phyloP scores from a whole-genome alignment of 2,888 invertebrate species.

The Cheilosia soror region DNA sequence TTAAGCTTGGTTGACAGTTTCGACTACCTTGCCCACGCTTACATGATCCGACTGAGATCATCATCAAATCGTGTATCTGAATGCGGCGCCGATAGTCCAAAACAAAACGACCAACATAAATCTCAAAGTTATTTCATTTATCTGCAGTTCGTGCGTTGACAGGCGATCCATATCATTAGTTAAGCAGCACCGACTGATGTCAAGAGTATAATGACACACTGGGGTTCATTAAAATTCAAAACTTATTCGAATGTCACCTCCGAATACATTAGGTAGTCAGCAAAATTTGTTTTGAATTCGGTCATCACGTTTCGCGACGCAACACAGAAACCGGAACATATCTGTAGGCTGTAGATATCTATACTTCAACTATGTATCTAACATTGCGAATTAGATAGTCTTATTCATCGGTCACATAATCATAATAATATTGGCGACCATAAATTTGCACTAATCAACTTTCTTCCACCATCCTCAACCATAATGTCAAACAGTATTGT shows the following conservation, averaged over 20 bases:
- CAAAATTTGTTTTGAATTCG: not conserved
- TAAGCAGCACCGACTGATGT: not conserved
- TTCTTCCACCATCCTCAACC: constrained; percentile 32
- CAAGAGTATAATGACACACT: constrained; percentile 3
- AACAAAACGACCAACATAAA: not conserved
- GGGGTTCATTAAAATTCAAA: constrained; percentile 8
- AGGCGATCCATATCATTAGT: not conserved
- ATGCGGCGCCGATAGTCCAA: too few species aligned
- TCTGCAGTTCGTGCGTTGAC: not conserved
- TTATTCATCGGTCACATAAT: constrained; percentile 33
- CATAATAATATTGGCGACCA: not conserved
- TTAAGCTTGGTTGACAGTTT: too few species aligned
- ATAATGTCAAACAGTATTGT: constrained; percentile 9
- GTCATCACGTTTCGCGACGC: constrained; percentile 5
- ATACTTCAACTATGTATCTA: constrained; percentile 2
- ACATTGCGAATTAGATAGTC: constrained; percentile 39
- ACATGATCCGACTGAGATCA: too few species aligned
- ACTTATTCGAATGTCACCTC: not conserved
- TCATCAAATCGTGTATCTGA: too few species aligned
- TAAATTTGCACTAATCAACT: constrained; percentile 18
- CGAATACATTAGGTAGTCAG: not conserved
- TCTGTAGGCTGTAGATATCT: constrained; percentile 6
- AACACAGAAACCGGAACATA: constrained; percentile 24
- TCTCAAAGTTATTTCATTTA: not conserved
- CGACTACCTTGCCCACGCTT: too few species aligned